Conservation (phyloP, 2,888 invertebrate species). For the Elysia crispata region DNA sequence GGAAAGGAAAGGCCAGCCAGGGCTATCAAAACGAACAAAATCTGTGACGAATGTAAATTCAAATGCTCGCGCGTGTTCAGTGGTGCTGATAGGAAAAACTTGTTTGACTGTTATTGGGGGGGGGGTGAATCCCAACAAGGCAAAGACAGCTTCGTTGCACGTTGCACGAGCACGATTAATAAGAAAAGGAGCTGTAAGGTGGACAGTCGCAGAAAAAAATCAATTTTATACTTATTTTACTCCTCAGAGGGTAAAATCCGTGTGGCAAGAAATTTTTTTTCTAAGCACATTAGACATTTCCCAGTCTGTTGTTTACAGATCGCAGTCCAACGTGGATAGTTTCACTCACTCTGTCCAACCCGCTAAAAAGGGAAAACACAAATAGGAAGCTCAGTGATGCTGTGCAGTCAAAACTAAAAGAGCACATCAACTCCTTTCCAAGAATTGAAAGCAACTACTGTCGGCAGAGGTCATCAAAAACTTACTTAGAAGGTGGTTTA, state of each 20-base stretch:
- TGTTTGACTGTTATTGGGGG: slow-evolving; percentile 44
- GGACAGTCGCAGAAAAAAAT: not conserved
- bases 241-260: slow-evolving; percentile 15
- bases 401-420: no score
- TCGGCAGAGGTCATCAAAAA: slow-evolving; percentile 3
- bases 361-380: no score
- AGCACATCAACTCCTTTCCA: slow-evolving; percentile 33
- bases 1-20: slow-evolving; percentile 36
- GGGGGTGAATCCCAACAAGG: slow-evolving; percentile 30
- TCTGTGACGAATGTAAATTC: slow-evolving; percentile 41
- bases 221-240: slow-evolving; percentile 24
- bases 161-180: not conserved
- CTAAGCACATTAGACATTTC: slow-evolving; percentile 43
- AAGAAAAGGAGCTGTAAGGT: slow-evolving; percentile 6
- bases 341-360: no score
- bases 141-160: slow-evolving; percentile 42
- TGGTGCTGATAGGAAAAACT: slow-evolving; percentile 3
- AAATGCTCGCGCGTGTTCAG: slow-evolving; percentile 37
- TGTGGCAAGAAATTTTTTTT: slow-evolving; percentile 46
- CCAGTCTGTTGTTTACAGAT: slow-evolving; percentile 43
- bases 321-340: no score
- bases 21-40: slow-evolving; percentile 21
- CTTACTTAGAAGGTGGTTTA: no score
- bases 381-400: no score
- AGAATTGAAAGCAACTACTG: slow-evolving; percentile 39